Evolutionary conservation across 2,113 vertebrate genomes (phyloP), one percentile per base, ranked within the genome.

Genomic region (Apus apus): DNA sequence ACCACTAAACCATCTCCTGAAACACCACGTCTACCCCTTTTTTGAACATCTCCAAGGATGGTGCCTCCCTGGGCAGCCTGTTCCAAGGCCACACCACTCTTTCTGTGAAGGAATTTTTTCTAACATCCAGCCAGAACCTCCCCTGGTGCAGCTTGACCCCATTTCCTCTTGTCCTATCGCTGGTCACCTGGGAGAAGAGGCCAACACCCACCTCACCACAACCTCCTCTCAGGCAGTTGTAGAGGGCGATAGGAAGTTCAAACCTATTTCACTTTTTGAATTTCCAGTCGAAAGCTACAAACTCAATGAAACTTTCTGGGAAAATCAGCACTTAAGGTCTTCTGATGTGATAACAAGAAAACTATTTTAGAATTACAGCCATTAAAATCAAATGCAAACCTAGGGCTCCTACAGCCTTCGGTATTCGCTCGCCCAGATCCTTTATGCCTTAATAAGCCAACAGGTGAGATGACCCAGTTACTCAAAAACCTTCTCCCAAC

Each of bases 281-380:
- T 84, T 93, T 80, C 38, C 43, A 89, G 30, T 30, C 74, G 76
- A 88, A 92, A 94, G 68, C 51, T 30, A 46, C 15, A 56, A 77
- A 58, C n/a, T 70, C 73, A 80, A 92, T 90, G 88, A 91, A 95
- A 67, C 29, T 46, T 61, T 58, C 18, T 30, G 53, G 74, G 74
- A 93, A 94, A 85, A 92, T 38, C 22, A 89, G 56, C 1, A 3
- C 70, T 56, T 74, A 43, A 89, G 81, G 60, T 78, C 61, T 87
- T 75, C 38, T 0, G 0, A 56, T 0, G 1, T 0, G 11, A 87
- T 43, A 93, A 82, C 22, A 25, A 30, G 26, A 51, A 75, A 71
- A 77, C 32, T 67, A 78, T 82, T 92, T 82, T 13, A 95, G 75
- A 81, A 57, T n/a, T 56, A 67, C 32, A 85, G 27, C 45, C 53